Percentiles rank a stretch among this genome's conserved stretches.
phyloP scores from a whole-genome alignment of 2,113 vertebrate species.

The Okapia johnstoni region DNA sequence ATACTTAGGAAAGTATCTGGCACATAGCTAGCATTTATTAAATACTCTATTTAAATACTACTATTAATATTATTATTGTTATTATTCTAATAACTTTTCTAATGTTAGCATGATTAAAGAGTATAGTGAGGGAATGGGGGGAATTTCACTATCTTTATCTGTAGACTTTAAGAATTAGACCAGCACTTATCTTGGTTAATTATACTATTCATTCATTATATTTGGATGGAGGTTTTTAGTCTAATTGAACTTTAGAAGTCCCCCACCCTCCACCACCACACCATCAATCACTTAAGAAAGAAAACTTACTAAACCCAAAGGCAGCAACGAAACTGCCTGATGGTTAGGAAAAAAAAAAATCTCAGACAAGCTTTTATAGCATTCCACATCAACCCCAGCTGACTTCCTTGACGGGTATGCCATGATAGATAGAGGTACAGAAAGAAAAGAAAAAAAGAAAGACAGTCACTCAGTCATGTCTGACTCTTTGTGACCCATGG shows the following conservation, averaged over 20 bases:
- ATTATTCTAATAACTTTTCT: neutral
- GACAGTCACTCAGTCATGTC: neutral
- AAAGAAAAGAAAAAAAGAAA: neutral
- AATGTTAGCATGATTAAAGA: neutral
- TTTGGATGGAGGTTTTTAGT: slow-evolving; percentile 10
- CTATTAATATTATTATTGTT: neutral
- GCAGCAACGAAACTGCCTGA: neutral
- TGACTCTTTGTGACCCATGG: neutral
- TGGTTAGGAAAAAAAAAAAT: neutral
- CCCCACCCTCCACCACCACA: neutral
- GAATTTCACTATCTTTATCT: neutral
- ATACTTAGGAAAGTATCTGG: neutral
- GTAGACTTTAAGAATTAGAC: slow-evolving; percentile 27
- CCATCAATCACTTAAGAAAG: slow-evolving; percentile 21
- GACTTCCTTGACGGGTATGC: slow-evolving; percentile 38
- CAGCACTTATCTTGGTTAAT: slow-evolving; percentile 16
- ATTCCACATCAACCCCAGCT: slow-evolving; percentile 20
- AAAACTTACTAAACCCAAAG: neutral
- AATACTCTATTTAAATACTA: neutral
- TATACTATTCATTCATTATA: slow-evolving; percentile 13
- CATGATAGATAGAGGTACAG: neutral
- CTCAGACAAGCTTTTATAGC: slow-evolving; percentile 3
- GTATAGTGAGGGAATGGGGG: neutral
- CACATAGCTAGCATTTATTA: neutral
- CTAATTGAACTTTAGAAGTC: slow-evolving; percentile 15